Evolutionary conservation across 1,140 invertebrate genomes (phyloP).

Genomic region (Drosophila obscura): DNA sequence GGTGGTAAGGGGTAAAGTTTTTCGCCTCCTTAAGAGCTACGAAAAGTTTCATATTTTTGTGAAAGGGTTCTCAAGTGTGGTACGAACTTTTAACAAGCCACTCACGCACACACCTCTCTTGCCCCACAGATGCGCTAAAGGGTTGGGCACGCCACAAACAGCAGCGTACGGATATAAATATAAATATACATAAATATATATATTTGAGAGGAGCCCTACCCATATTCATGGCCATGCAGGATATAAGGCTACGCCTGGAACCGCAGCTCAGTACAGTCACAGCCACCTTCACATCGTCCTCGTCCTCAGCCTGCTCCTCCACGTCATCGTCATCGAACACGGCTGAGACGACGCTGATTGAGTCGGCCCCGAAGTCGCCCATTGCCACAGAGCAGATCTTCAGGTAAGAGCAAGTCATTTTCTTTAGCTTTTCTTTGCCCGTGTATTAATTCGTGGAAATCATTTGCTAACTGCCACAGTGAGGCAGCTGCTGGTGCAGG

Average conservation of each 20-base stretch:
- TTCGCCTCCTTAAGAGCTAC: constrained; percentile 22
- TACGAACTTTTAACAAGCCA: background rate
- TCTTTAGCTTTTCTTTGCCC: constrained; percentile 3
- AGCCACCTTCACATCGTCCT: constrained; percentile 42
- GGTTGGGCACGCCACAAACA: background rate
- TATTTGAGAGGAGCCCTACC: background rate
- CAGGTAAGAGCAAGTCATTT: constrained; percentile 46
- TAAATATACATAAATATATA: no score
- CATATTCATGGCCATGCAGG: constrained; percentile 69
- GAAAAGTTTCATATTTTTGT: constrained; percentile 21
- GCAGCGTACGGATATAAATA: no score
- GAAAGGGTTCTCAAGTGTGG: constrained; percentile 38
- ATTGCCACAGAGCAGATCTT: constrained; percentile 38
- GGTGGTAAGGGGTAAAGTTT: constrained; percentile 16
- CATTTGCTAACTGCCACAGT: constrained; percentile 40
- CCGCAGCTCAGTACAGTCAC: constrained; percentile 72
- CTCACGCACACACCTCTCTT: background rate
- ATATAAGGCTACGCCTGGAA: constrained; percentile 76
- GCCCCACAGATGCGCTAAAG: no score
- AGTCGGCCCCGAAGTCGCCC: constrained; percentile 39
- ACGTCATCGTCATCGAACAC: constrained; percentile 20
- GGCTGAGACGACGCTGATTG: constrained; percentile 69
- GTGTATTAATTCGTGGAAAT: constrained; percentile 10
- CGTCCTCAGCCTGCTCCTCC: constrained; percentile 16
- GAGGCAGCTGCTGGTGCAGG: constrained; percentile 35